These are phyloP conservation scores for Callitettix versicolor DNA, from an alignment of 1,140 invertebrate species.

Conservation along the genomic window DNA sequence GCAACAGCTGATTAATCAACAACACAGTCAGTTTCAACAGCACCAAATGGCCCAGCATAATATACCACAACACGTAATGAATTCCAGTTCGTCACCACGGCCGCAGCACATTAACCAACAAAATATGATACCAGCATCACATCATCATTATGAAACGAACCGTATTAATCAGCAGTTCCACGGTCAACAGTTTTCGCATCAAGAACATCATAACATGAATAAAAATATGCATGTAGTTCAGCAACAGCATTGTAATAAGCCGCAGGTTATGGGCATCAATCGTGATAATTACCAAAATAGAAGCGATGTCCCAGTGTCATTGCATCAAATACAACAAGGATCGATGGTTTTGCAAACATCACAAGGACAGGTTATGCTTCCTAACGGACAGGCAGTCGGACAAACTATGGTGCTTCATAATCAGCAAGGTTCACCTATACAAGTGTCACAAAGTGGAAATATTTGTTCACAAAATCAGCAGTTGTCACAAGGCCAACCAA, in stretches of 20 bases:
- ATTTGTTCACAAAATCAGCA: not conserved
- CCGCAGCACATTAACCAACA: constrained; percentile 27
- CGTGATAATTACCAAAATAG: constrained; percentile 4
- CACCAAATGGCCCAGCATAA: constrained; percentile 28
- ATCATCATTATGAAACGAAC: constrained; percentile 13
- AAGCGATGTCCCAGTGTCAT: not conserved
- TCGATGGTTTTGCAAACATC: constrained; percentile 11
- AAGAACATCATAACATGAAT: constrained; percentile 34
- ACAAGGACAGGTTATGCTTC: constrained; percentile 14
- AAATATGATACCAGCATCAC: constrained; percentile 16
- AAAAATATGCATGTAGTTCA: not conserved
- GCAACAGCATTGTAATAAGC: constrained; percentile 8
- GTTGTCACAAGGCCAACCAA: not conserved
- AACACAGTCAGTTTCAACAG: constrained; percentile 28
- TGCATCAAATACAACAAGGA: constrained; percentile 1
- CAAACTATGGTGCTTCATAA: constrained; percentile 9
- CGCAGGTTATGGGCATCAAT: not conserved
- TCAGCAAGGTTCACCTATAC: constrained; percentile 6
- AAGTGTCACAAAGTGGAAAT: not conserved
- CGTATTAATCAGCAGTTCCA: constrained; percentile 20
- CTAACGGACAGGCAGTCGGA: constrained; percentile 1
- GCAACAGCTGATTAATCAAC: constrained; percentile 22
- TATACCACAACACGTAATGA: constrained; percentile 31
- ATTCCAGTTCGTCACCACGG: constrained; percentile 30
- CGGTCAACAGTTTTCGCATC: constrained; percentile 23